phyloP scores from a whole-genome alignment of 1,140 invertebrate species.

The Philotrypesis tridentata region DNA sequence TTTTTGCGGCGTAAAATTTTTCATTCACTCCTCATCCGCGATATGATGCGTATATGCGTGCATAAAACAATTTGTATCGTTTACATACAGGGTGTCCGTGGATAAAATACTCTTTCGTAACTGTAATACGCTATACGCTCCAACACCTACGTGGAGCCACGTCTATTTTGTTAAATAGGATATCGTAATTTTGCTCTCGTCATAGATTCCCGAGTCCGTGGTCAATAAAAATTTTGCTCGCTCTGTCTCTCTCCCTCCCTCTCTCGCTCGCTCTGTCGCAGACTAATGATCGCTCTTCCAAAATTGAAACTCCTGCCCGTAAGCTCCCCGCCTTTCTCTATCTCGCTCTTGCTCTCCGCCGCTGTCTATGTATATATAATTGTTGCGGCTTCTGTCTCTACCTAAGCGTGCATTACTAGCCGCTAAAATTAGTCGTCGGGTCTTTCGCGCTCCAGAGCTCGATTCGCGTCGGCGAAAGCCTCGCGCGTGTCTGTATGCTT shows the following conservation, averaged over 20 bases:
- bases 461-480: slow-evolving; percentile 15
- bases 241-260: not conserved
- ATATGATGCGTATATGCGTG: no score
- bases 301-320: not conserved
- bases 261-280: not conserved
- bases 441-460: slow-evolving; percentile 4
- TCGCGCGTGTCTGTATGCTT: slow-evolving; percentile 10
- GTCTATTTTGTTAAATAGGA: no score
- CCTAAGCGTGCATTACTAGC: not conserved
- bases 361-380: not conserved
- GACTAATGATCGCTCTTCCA: not conserved
- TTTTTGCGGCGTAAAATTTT: no score
- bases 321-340: not conserved
- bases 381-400: not conserved
- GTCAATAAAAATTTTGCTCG: not conserved
- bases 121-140: no score
- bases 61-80: no score
- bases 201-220: no score
- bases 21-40: not conserved
- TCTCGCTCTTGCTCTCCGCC: not conserved
- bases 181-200: no score
- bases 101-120: no score
- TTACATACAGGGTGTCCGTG: no score
- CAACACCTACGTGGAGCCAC: no score
- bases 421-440: slow-evolving; percentile 20